A percentile compares a stretch with the other conserved stretches of the same genome.
Evolutionary conservation across 2,888 invertebrate species (phyloP).

Genomic region (Aphrophora alni): DNA sequence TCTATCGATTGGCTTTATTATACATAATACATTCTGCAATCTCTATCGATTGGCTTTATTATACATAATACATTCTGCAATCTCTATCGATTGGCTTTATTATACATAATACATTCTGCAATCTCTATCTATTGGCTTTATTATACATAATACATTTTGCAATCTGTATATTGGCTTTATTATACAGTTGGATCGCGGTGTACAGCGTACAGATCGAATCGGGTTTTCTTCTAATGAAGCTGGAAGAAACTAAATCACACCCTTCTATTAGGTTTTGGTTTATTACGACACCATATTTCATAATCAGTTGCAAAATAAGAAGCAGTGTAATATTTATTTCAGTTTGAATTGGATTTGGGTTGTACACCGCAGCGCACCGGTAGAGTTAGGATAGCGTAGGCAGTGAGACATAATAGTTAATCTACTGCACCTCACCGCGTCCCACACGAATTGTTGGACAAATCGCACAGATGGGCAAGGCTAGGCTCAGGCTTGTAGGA

Average conservation of each 20-base stretch:
- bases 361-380: background rate
- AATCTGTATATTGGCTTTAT: no score
- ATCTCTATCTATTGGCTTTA: no score
- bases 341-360: background rate
- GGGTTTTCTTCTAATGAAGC: no score
- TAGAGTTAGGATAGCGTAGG: background rate
- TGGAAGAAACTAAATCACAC: background rate
- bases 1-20: no score
- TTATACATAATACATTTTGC: no score
- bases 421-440: background rate
- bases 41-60: no score
- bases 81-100: no score
- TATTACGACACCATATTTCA: background rate
- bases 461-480: constrained; percentile 9
- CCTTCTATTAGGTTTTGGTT: background rate
- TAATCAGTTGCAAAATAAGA: background rate
- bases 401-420: constrained; percentile 1
- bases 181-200: no score
- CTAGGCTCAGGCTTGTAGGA: background rate
- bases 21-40: no score
- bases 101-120: no score
- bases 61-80: no score
- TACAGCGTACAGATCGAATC: no score
- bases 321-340: background rate
- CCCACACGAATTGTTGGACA: constrained; percentile 2